Percentiles rank a stretch among this genome's conserved stretches.
phyloP scores from a whole-genome alignment of 1,140 invertebrate species.

The Drosophila kikkawai region DNA sequence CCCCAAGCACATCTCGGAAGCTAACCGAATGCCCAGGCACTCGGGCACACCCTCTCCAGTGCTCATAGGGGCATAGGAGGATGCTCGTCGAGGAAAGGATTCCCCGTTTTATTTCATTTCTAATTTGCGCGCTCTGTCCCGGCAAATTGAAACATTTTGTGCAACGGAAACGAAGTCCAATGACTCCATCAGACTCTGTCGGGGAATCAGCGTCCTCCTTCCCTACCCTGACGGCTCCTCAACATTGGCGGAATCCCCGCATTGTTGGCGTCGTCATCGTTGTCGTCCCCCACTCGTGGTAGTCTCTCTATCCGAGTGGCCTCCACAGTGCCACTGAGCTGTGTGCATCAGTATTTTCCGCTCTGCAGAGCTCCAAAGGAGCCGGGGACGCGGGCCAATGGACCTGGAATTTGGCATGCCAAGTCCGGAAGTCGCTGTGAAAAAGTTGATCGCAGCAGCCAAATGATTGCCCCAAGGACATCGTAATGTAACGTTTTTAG shows the following conservation, averaged over 20 bases:
- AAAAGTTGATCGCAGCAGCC: conserved; percentile 18
- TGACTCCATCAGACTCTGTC: conserved; percentile 33
- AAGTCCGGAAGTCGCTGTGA: conserved; percentile 30
- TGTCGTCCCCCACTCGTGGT: conserved; percentile 1
- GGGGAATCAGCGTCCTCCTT: neutral
- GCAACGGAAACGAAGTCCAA: conserved; percentile 51
- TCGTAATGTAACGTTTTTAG: neutral
- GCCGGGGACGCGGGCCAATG: conserved; percentile 12
- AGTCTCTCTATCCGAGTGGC: conserved; percentile 1
- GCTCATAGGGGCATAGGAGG: conserved; percentile 3
- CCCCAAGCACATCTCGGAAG: neutral
- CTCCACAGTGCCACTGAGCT: conserved; percentile 4
- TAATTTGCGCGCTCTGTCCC: conserved; percentile 48
- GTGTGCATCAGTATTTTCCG: conserved; percentile 21
- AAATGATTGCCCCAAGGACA: conserved; percentile 7
- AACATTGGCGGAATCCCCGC: conserved; percentile 8
- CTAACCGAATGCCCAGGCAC: neutral
- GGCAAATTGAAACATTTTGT: conserved; percentile 62
- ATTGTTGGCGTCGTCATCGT: conserved; percentile 19
- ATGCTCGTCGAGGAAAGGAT: conserved; percentile 7
- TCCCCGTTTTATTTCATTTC: conserved; percentile 54
- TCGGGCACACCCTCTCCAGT: conserved; percentile 2
- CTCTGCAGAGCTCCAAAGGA: conserved; percentile 7
- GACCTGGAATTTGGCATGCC: conserved; percentile 22
- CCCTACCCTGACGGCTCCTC: neutral